phyloP scores from a whole-genome alignment of 2,113 vertebrate genomes.

The Cyanistes caeruleus region DNA sequence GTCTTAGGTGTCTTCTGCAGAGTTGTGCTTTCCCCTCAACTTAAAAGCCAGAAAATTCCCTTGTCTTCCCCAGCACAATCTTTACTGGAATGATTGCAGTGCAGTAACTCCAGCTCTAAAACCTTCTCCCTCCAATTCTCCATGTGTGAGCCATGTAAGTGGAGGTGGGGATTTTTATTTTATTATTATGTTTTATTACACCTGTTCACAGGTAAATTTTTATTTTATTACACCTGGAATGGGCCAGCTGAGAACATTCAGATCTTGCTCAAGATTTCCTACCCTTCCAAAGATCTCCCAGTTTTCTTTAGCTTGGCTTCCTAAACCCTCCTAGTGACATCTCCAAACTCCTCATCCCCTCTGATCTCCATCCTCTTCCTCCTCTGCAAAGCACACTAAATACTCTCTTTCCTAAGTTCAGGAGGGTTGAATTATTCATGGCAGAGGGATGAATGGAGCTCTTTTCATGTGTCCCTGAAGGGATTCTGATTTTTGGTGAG shows the following conservation, averaged over 20 bases:
- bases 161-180: background rate
- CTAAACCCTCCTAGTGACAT: background rate
- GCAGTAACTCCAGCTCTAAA: background rate
- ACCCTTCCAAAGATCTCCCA: background rate
- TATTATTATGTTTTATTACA: background rate
- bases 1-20: background rate
- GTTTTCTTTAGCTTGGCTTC: background rate
- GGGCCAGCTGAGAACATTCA: background rate
- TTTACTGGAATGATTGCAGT: background rate
- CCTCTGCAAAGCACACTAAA: background rate
- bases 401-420: background rate
- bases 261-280: background rate
- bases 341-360: background rate
- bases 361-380: background rate
- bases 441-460: background rate
- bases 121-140: background rate
- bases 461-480: background rate
- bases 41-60: background rate
- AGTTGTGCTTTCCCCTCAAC: background rate
- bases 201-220: background rate
- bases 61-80: background rate
- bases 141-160: background rate
- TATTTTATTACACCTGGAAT: background rate
- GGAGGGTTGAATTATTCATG: background rate
- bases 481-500: constrained; percentile 10